Conservation (phyloP, 2,113 vertebrate species). For the Ascaphus truei region DNA sequence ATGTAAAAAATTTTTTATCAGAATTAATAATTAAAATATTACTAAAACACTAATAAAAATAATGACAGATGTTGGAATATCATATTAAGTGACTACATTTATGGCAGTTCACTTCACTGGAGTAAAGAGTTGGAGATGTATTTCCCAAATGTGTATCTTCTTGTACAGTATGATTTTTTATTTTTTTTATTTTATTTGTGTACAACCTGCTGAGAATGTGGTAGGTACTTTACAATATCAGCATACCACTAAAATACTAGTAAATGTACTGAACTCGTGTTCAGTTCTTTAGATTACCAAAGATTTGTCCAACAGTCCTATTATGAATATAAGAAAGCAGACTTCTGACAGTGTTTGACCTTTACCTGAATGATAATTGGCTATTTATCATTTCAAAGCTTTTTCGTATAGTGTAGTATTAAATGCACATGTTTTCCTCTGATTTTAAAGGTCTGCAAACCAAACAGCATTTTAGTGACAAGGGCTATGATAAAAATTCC, state of each 20-base stretch:
- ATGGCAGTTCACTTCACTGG: no score
- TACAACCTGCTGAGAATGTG: not conserved
- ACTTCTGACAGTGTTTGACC: constrained; percentile 1
- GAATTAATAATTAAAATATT: no score
- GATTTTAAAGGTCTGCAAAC: not conserved
- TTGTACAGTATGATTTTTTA: no score
- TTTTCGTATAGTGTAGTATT: not conserved
- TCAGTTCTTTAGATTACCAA: not conserved
- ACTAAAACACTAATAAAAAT: no score
- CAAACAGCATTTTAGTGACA: not conserved
- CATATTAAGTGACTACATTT: no score
- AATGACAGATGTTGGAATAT: no score
- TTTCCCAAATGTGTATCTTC: no score
- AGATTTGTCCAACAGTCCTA: not conserved
- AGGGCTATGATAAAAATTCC: not conserved
- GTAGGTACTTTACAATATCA: not conserved
- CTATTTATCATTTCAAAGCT: not conserved
- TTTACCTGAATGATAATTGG: constrained; percentile 7
- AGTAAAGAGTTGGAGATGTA: no score
- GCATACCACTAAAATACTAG: not conserved
- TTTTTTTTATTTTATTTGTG: not conserved
- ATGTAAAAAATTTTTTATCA: no score
- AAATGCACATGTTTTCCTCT: not conserved
- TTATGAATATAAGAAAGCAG: not conserved
- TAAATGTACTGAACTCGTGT: not conserved